These are phyloP conservation scores for Homalodisca vitripennis DNA, from an alignment of 1,140 invertebrate genomes.

Conservation along the genomic window DNA sequence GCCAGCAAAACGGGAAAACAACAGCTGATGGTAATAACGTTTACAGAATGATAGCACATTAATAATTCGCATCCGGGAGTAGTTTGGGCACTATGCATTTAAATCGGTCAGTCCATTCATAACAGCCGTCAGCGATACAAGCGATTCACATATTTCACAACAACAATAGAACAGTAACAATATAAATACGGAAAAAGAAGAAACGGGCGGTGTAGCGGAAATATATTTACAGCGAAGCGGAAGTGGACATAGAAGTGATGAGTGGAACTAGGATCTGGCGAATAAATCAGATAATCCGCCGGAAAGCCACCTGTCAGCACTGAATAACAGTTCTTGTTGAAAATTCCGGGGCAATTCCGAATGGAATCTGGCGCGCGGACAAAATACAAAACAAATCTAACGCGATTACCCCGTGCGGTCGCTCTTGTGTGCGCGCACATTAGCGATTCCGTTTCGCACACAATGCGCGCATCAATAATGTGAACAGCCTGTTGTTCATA, in stretches of 20 bases:
- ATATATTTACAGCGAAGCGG: constrained; percentile 3
- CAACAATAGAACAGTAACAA: constrained; percentile 19
- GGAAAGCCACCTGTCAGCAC: constrained; percentile 12
- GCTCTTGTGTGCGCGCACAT: too few relatives aligned
- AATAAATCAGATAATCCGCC: not conserved
- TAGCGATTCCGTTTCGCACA: too few relatives aligned
- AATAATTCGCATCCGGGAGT: constrained; percentile 7
- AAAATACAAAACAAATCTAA: not conserved
- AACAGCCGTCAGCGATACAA: not conserved
- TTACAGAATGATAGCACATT: constrained; percentile 7
- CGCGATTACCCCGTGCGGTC: not conserved
- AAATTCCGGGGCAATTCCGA: not conserved
- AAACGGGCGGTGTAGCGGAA: constrained; percentile 13
- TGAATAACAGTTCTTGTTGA: not conserved
- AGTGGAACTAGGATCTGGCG: not conserved
- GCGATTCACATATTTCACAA: constrained; percentile 8
- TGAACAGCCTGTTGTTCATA: not conserved
- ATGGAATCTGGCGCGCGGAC: too few relatives aligned
- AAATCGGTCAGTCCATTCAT: constrained; percentile 15
- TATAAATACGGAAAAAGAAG: constrained; percentile 20
- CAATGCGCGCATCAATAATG: not conserved
- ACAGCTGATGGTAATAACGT: constrained; percentile 10
- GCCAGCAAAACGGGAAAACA: too few relatives aligned
- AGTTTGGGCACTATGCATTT: constrained; percentile 23
- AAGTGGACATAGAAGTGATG: constrained; percentile 5